Base-by-base conservation (phyloP, 1,140 invertebrate genomes). In the Acromyrmex charruanus region DNA sequence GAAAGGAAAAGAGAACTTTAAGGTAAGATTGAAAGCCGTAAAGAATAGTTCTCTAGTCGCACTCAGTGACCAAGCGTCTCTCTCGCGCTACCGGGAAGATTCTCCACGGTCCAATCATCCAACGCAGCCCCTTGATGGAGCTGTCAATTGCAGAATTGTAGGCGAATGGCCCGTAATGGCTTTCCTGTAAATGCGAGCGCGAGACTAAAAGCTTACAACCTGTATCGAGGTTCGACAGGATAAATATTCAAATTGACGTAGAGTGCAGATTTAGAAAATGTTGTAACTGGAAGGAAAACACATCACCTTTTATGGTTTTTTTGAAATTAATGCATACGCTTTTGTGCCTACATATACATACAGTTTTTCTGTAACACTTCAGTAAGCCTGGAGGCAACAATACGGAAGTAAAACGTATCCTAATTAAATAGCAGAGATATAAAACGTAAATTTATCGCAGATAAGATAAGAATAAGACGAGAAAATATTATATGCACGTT, bases 111-210 rank as follows among this genome's bases (percentile, higher is more conserved):
- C 88, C 88, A 90, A 90, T 90, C 89, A 89, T 89, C 77, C 85
- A 51, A 55, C 66, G 44, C 61, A 51, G 59, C 59, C 68, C 84
- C 58, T 74, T 90, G 89, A 90, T 90, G 89, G 88, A 90, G 74
- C 89, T 90, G 89, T 90, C 89, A 90, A 87, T 79, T 88, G 89
- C 89, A 90, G 88, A 90, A 85, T 90, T 84, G 89, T 53, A 87
- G 79, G 77, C 88, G 89, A 90, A 90, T 90, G 69, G 89, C 74
- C 58, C 86, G 88, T 90, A 90, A 90, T 90, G 86, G 89, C 72
- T 90, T 90, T 88, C 89, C 85, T 59, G 86, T 58, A 89, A 85
- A 87, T 77, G 68, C 74, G 71, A 69, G 35, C 88, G 51, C 16
- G 55, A 7, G 55, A 35, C 86, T 87, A 72, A 87, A 79, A 90